These are phyloP conservation scores for Nematolebias whitei DNA, from an alignment of 2,113 vertebrate species.

Conservation along the genomic window DNA sequence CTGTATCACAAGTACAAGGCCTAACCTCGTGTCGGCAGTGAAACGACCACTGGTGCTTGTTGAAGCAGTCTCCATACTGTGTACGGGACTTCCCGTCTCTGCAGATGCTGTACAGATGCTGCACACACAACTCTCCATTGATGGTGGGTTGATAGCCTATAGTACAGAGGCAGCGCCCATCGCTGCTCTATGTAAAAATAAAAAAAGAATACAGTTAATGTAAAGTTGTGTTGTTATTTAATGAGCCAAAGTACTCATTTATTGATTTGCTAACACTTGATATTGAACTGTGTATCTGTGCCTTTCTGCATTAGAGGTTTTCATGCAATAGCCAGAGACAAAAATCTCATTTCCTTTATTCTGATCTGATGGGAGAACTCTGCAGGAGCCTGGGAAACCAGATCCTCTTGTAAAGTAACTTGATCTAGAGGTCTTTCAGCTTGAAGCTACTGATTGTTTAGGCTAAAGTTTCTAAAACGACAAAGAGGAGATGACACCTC, in stretches of 20 bases:
- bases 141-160: conserved; percentile 67
- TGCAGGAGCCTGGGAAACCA: conserved; percentile 46
- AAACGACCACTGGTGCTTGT: conserved; percentile 78
- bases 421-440: conserved; percentile 52
- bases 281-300: neutral
- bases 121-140: conserved; percentile 70
- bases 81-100: conserved; percentile 74
- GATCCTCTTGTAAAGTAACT: conserved; percentile 50
- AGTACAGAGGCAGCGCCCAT: conserved; percentile 83
- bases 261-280: conserved; percentile 6
- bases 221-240: conserved; percentile 6
- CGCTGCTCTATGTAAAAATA: conserved; percentile 77
- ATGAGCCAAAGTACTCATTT: neutral
- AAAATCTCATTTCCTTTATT: conserved; percentile 36
- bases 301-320: neutral
- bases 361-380: conserved; percentile 46
- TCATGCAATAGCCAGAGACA: neutral
- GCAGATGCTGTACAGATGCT: conserved; percentile 76
- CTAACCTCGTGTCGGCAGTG: conserved; percentile 86
- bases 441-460: conserved; percentile 69
- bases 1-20: neutral
- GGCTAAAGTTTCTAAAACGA: conserved; percentile 42
- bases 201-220: neutral
- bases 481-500: conserved; percentile 21
- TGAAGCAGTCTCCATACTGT: conserved; percentile 86